Evolutionary conservation across 2,113 vertebrate species (phyloP), one percentile per base, ranked within the genome.

Genomic region (Cololabis saira): DNA sequence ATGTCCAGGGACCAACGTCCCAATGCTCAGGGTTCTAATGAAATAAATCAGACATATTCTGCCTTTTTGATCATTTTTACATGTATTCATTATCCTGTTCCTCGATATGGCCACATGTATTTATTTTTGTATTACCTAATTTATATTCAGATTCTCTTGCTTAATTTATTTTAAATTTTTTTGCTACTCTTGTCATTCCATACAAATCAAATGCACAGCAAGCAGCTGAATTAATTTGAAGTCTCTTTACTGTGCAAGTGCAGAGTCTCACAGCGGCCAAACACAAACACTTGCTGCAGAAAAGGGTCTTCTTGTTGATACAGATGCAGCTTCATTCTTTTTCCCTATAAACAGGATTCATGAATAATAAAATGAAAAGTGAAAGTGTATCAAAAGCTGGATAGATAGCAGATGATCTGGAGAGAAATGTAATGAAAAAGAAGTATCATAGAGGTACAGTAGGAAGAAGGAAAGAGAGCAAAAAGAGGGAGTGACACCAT

Each of bases 361-460:
- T 88, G 80, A 85, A 90, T 87, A 81, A 90, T 86, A 81, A 71
- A 86, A 90, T 87, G 79, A 90, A 85, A 81, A 71, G 85, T 67
- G 51, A 58, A 17, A 51, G 50, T 4, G 9, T 62, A 58, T 56
- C 51, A 57, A 59, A 64, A 74, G 68, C 64, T 61, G 65, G 78
- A 65, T 7, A n/a, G 55, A 77, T 57, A 24, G 61, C 52, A 52
- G 53, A 41, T 41, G 52, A 64, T 76, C 7, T 33, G 41, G 16
- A 19, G 18, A 27, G 13, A 8, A 50, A 69, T 0, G 0, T 13
- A 33, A 71, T 71, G 54, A 82, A 72, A 77, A 67, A 14, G 50
- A 33, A 2, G 54, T 53, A 72, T 79, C 49, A 53, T 45, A 69
- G 27, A 30, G n/a, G n/a, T 2, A 27, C 24, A n/a, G 37, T 7